These are phyloP conservation scores for Chloroclystis v-ata DNA, from an alignment of 2,888 invertebrate genomes.

Conservation along the genomic window DNA sequence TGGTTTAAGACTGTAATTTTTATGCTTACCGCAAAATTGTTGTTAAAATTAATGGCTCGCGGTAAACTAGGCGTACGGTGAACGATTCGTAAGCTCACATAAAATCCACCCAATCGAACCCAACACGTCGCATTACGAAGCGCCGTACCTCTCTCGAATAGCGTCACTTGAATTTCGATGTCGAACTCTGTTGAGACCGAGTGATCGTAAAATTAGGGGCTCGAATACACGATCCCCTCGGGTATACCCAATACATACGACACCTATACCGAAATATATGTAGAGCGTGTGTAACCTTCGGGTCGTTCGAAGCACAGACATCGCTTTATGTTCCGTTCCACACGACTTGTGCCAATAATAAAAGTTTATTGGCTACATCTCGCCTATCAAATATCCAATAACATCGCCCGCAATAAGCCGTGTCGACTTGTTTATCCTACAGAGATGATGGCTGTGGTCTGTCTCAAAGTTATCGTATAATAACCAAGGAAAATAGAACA, in stretches of 20 bases:
- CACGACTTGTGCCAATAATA: conserved; percentile 60
- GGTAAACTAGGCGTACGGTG: conserved; percentile 51
- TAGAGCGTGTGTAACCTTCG: conserved; percentile 26
- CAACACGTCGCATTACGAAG: conserved; percentile 65
- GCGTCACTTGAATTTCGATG: conserved; percentile 71
- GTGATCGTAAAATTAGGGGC: conserved; percentile 69
- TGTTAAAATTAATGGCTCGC: conserved; percentile 62
- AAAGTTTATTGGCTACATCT: conserved; percentile 64
- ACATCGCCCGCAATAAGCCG: conserved; percentile 53
- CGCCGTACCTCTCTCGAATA: conserved; percentile 57
- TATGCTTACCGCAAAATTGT: conserved; percentile 50
- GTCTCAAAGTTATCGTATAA: conserved; percentile 49
- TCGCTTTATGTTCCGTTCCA: conserved; percentile 45
- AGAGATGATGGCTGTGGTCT: conserved; percentile 40
- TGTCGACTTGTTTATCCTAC: conserved; percentile 50
- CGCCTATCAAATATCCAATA: conserved; percentile 66
- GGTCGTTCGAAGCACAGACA: conserved; percentile 28
- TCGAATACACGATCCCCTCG: conserved; percentile 38
- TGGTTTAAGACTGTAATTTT: too few species aligned
- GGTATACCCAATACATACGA: conserved; percentile 18
- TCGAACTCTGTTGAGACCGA: conserved; percentile 57
- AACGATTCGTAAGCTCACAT: conserved; percentile 56
- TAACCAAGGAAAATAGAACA: conserved; percentile 38
- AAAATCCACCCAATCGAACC: conserved; percentile 70
- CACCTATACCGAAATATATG: conserved; percentile 21